These are phyloP conservation scores for Polydrusus cervinus DNA, from an alignment of 2,888 invertebrate species.

Conservation along the genomic window DNA sequence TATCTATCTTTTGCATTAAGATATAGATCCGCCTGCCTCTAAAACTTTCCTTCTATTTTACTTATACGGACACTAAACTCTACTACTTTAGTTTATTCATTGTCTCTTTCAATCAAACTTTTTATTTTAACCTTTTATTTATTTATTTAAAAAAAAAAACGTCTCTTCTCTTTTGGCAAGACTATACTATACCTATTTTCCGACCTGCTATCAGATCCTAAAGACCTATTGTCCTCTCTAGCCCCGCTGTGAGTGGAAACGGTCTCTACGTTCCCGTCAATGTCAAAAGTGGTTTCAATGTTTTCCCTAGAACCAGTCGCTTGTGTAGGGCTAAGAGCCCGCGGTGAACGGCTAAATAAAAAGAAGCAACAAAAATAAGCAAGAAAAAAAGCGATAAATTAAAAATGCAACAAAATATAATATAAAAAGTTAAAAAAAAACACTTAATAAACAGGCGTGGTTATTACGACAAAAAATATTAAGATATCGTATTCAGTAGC, in stretches of 20 bases:
- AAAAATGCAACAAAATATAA: slow-evolving; percentile 31
- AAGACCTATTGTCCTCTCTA: slow-evolving; percentile 76
- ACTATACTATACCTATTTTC: slow-evolving; percentile 79
- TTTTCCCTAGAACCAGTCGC: slow-evolving; percentile 77
- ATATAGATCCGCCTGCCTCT: no score
- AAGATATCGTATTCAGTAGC: no score
- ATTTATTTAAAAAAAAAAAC: no score
- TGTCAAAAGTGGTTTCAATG: slow-evolving; percentile 90
- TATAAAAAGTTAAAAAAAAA: slow-evolving; percentile 7
- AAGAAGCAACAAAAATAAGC: slow-evolving; percentile 50
- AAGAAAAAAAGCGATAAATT: slow-evolving; percentile 52
- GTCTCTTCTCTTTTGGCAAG: background rate
- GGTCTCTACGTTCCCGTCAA: slow-evolving; percentile 94
- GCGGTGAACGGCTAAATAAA: slow-evolving; percentile 67
- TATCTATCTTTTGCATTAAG: no score
- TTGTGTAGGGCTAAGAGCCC: slow-evolving; percentile 69
- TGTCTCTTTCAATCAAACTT: no score
- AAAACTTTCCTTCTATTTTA: no score
- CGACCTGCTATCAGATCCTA: slow-evolving; percentile 79
- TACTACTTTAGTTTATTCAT: no score
- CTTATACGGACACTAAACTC: no score
- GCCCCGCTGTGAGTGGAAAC: slow-evolving; percentile 89
- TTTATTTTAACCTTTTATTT: no score
- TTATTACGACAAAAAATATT: no score
- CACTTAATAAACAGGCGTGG: background rate